phyloP scores from a whole-genome alignment of 2,113 vertebrate species.

The Argyrosomus japonicus region DNA sequence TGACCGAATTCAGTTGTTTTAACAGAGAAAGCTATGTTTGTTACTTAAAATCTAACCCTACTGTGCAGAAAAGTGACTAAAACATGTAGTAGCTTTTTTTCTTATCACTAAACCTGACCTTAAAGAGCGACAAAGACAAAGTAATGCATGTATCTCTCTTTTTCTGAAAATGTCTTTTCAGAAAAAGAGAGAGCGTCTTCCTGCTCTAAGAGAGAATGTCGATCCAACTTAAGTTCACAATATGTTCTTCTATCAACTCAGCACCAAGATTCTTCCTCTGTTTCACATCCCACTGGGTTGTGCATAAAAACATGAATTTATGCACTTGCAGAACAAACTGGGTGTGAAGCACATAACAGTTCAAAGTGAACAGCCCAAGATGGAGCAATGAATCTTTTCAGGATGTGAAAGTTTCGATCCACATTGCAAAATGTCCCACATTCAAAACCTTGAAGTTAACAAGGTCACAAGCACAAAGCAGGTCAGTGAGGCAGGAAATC shows the following conservation, averaged over 20 bases:
- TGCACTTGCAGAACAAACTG: slow-evolving; percentile 12
- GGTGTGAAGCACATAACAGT: slow-evolving; percentile 7
- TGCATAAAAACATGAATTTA: slow-evolving; percentile 6
- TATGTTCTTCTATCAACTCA: not conserved
- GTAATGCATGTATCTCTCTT: fast-evolving
- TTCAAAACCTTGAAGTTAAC: slow-evolving; percentile 21
- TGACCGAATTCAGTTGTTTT: too few species aligned
- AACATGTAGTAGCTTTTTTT: not conserved
- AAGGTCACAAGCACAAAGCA: slow-evolving; percentile 19
- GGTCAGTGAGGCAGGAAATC: slow-evolving; percentile 40
- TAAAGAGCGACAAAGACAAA: not conserved
- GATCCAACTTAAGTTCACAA: not conserved
- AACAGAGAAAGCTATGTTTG: too few species aligned
- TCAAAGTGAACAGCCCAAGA: not conserved
- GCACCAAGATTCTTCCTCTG: slow-evolving; percentile 2
- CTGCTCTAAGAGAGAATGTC: not conserved
- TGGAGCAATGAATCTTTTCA: slow-evolving; percentile 14
- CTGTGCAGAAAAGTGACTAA: not conserved
- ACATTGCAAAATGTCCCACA: slow-evolving; percentile 20
- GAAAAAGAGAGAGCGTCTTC: too few species aligned
- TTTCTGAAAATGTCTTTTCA: not conserved
- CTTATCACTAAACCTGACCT: not conserved
- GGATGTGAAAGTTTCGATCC: slow-evolving; percentile 54
- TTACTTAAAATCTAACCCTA: not conserved
- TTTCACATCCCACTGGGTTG: slow-evolving; percentile 9